Percentiles rank a stretch among this genome's conserved stretches.
phyloP scores from a whole-genome alignment of 2,888 invertebrate genomes.

The Amorpha juglandis region DNA sequence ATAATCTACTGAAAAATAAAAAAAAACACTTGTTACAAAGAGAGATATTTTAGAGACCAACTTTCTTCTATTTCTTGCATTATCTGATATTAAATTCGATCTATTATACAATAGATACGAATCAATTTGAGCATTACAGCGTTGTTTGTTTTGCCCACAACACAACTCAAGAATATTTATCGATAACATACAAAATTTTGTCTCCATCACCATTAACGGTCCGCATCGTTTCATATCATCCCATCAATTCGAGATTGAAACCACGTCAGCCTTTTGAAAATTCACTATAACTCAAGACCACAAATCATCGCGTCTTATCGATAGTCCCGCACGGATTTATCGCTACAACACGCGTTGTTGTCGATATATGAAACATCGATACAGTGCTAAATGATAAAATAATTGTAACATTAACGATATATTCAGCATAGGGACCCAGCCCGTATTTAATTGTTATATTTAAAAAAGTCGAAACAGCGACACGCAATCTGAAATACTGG shows the following conservation, averaged over 20 bases:
- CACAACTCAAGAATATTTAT: neutral
- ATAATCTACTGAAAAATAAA: no score
- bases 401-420: slow-evolving; percentile 16
- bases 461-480: neutral
- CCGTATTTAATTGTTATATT: slow-evolving; percentile 17
- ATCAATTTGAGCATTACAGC: neutral
- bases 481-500: neutral
- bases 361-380: slow-evolving; percentile 8
- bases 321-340: neutral
- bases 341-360: slow-evolving; percentile 4
- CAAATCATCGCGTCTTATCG: slow-evolving; percentile 8
- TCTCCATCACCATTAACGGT: slow-evolving; percentile 8
- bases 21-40: no score
- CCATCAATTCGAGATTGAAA: slow-evolving; percentile 24
- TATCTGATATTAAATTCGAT: neutral
- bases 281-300: slow-evolving; percentile 12
- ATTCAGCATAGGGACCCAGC: slow-evolving; percentile 29
- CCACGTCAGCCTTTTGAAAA: slow-evolving; percentile 17
- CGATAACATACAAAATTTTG: slow-evolving; percentile 6
- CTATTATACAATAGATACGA: neutral
- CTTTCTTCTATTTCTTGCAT: neutral
- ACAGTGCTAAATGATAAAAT: slow-evolving; percentile 13
- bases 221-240: slow-evolving; percentile 12
- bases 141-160: slow-evolving; percentile 8
- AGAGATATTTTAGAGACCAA: neutral